Base-by-base conservation (phyloP, 2,888 invertebrate genomes). In the Apoda limacodes region DNA sequence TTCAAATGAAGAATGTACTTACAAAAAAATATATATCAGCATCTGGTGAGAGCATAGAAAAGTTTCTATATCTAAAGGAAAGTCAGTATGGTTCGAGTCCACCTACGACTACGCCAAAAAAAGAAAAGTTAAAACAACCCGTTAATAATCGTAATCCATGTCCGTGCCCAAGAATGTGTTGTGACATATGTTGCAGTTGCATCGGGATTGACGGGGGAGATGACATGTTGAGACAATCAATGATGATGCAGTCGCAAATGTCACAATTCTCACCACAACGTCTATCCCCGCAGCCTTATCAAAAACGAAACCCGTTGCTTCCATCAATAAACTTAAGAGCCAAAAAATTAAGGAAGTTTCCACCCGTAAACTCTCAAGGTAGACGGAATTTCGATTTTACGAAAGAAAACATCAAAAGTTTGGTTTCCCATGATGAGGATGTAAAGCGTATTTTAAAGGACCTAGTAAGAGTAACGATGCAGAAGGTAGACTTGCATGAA, bases 361-460 rank as follows among this genome's bases (percentile, higher is more conserved):
- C 41, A 11, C 59, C 58, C 0, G 40, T 60, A 2, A n/a, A n/a
- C n/a, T n/a, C n/a, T n/a, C 51, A 47, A 2, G 46, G 43, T 2
- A 54, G 72, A 36, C 52, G 72, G 43, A 51, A 55, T 12, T 43
- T 52, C 2, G 63, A 60, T 0, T 58, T 66, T 14, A 66, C 76
- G 0, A 69, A 68, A 28, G 69, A 74, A 3, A 59, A 58, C 24
- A 74, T 80, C 3, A 74, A 71, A 34, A 55, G 47, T 3, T 30
- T 80, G 4, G 69, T 80, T 14, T 56, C 74, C 0, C 55, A 71
- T 13, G 78, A 80, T 34, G 55, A 58, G 2, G 78, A 80, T 34
- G 72, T 80, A n/a, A 64, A 67, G 40, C 72, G 67, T 50, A 76
- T 80, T 21, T 47, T 80, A 26, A 75, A 65, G 35, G 75, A 78